Percentiles rank a stretch among this genome's conserved stretches.
These are phyloP conservation scores for Paralinhomoeus sp. DNA, from an alignment of 2,888 invertebrate species.

Conservation along the genomic window DNA sequence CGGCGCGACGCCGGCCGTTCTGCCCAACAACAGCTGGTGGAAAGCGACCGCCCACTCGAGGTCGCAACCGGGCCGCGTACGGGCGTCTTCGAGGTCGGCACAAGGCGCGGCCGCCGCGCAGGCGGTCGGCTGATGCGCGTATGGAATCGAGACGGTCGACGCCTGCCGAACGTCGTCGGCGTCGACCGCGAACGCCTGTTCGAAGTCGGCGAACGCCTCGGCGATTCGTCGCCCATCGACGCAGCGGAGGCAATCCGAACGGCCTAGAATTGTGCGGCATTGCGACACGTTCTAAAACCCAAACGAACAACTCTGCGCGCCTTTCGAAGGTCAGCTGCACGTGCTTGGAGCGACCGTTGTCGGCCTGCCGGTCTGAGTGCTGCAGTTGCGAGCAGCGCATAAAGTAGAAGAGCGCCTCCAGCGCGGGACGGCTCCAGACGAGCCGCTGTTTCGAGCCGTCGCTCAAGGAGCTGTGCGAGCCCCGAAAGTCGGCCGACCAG, in stretches of 20 bases:
- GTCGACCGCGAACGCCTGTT: constrained; percentile 52
- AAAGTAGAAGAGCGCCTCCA: constrained; percentile 62
- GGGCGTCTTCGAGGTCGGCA: neutral
- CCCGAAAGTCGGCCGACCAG: too few relatives aligned
- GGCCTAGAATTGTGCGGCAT: constrained; percentile 34
- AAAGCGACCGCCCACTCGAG: too few relatives aligned
- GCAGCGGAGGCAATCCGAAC: constrained; percentile 59
- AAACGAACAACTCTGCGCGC: neutral
- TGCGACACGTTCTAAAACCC: too few relatives aligned
- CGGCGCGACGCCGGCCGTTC: constrained; percentile 31
- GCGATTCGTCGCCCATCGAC: constrained; percentile 71
- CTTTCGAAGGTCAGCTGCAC: neutral
- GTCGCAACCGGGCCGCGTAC: too few relatives aligned
- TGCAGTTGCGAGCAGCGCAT: constrained; percentile 70
- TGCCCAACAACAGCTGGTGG: constrained; percentile 1
- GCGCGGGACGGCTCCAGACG: constrained; percentile 38
- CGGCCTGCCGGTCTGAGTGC: constrained; percentile 37
- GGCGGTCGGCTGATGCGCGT: constrained; percentile 50
- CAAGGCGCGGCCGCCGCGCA: neutral
- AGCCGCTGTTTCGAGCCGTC: constrained; percentile 4
- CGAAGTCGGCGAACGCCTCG: constrained; percentile 50
- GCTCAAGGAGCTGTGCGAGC: neutral
- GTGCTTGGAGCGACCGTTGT: neutral
- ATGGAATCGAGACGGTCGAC: constrained; percentile 55
- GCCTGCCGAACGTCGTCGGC: constrained; percentile 69